Evolutionary conservation across 2,113 vertebrate species (phyloP).

Genomic region (Ibidorhyncha struthersii): DNA sequence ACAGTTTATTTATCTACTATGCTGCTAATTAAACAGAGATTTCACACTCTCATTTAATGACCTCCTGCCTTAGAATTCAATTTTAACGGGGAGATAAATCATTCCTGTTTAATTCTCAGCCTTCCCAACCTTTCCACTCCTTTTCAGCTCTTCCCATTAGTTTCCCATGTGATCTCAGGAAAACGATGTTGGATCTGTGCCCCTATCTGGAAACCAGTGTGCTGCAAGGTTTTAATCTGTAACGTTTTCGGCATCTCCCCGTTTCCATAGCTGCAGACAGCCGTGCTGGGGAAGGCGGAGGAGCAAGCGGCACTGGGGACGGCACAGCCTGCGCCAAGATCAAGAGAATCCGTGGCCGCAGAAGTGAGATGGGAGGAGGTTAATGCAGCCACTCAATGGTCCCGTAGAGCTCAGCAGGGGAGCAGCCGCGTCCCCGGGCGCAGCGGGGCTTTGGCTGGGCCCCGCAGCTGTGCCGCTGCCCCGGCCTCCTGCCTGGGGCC

Average conservation of each 20-base stretch:
- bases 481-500: background rate
- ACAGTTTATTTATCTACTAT: background rate
- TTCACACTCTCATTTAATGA: background rate
- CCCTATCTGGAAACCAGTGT: background rate
- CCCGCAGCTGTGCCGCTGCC: background rate
- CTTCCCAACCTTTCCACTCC: background rate
- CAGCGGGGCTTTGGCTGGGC: background rate
- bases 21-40: conserved; percentile 17
- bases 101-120: background rate
- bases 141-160: background rate
- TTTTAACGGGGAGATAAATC: background rate
- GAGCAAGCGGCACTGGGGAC: background rate
- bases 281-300: background rate
- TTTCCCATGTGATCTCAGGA: background rate
- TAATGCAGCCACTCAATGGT: background rate
- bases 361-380: background rate
- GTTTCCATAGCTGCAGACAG: background rate
- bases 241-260: background rate
- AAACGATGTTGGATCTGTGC: background rate
- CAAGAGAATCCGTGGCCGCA: background rate
- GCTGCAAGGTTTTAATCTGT: background rate
- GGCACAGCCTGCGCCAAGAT: background rate
- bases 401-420: background rate
- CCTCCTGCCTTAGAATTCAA: background rate
- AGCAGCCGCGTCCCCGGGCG: background rate